phyloP scores from a whole-genome alignment of 2,113 vertebrate genomes.

The Microtus pennsylvanicus region DNA sequence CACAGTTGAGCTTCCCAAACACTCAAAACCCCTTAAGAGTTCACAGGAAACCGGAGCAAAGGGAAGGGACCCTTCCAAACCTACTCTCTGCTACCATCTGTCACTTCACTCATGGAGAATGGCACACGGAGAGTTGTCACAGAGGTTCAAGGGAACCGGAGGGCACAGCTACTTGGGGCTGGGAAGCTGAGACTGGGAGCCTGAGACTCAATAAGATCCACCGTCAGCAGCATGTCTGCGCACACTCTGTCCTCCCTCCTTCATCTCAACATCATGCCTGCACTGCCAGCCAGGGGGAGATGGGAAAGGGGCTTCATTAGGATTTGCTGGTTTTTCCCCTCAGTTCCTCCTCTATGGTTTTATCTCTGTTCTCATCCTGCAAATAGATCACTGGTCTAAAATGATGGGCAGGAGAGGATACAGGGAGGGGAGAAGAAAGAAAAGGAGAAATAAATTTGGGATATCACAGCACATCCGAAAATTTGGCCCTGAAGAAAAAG shows the following conservation, averaged over 20 bases:
- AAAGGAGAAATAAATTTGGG: not conserved
- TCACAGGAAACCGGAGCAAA: not conserved
- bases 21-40: not conserved
- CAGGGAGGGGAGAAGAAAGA: not conserved
- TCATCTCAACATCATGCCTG: not conserved
- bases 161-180: too few species aligned
- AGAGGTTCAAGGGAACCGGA: fast-evolving
- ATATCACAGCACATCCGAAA: not conserved
- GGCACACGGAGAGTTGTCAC: not conserved
- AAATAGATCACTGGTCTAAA: not conserved
- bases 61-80: not conserved
- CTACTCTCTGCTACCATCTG: not conserved
- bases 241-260: not conserved
- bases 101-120: not conserved
- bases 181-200: not conserved
- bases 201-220: not conserved
- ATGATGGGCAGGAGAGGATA: fast-evolving
- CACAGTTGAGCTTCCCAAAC: not conserved
- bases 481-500: not conserved
- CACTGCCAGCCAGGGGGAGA: not conserved
- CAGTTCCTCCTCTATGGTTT: not conserved
- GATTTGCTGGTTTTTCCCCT: not conserved
- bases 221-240: not conserved
- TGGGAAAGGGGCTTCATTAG: fast-evolving
- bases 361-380: not conserved